Evolutionary conservation across 2,113 vertebrate genomes (phyloP), one percentile per base, ranked within the genome.

Genomic region (Mormyrus lacerda): DNA sequence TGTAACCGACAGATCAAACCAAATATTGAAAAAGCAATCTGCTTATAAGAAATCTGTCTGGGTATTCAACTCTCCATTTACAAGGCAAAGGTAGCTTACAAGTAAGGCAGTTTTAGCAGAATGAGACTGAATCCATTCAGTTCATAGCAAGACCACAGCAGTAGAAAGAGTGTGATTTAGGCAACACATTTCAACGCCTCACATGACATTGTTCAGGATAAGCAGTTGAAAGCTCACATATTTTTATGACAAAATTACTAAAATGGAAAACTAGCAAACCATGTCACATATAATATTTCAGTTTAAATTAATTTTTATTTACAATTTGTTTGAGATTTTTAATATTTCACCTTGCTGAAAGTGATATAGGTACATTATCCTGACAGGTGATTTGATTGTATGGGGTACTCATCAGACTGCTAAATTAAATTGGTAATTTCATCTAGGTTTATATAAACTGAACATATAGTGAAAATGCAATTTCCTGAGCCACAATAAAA

Each of bases 401-500:
- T 35, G 44, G 39, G 19, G 15, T 83, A 83, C 35, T 13, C 15
- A 8, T 45, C 44, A 24, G 39, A 44, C 39, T 84, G 21, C 13
- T 44, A n/a, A 84, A 84, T 45, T 45, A 10, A 44, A 84, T 21
- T 45, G 3, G 21, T 84, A 24, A 84, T 45, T 84, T 45, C 82
- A 47, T n/a, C 19, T 84, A n/a, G 44, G 42, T 39, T 84, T 84
- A 84, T 47, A 47, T 44, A 47, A 84, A 45, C 39, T 24, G 39
- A 47, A 84, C 24, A 11, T 45, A 44, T 47, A 84, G 42, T 47
- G 24, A 84, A 21, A 47, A 47, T 3, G 45, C 21, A 47, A 84
- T 89, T 89, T 84, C 88, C 88, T 84, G 79, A 89, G 88, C 88
- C 88, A 84, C 48, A 83, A 17, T 3, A 55, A 21, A 73, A 82